Base-by-base conservation (phyloP, 2,797 vertebrate genomes). In the Denticeps clupeoides region DNA sequence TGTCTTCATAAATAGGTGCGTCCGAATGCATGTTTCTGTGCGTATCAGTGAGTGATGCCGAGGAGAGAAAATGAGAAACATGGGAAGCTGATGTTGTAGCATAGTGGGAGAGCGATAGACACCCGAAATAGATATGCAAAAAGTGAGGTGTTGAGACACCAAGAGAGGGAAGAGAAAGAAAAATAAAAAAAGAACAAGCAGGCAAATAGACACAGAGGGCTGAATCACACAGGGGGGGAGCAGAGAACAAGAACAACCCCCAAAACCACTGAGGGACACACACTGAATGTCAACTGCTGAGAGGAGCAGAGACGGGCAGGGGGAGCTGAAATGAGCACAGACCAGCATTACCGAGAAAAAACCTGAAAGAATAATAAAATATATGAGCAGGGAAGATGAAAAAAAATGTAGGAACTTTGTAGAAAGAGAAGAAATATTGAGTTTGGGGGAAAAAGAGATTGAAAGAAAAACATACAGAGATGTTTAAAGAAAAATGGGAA, bases 61-160 rank as follows among this genome's bases (percentile, higher is more conserved):
- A 59, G 57, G 70, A 69, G 42, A 47, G 67, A 78, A 79, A 82
- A 81, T 82, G 80, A 83, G 80, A 78, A 80, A 69, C 79, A 75
- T 72, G 77, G 68, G 74, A 77, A 77, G 75, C 75, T 62, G 71
- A 71, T 59, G 72, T 67, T 69, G 33, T 11, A 65, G 72, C 73
- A 64, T 46, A 41, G 47, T 49, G 48, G 54, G 45, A 57, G 53
- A 41, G 38, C 61, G 41, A 63, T 31, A 57, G 59, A 56, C 58
- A 50, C 60, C 67, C 47, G 66, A 75, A 74, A 76, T 73, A 71
- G 70, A 77, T 64, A 68, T 62, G 66, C 64, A 66, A 70, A 69
- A 60, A 55, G 71, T 66, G 72, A 79, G 75, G 74, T 77, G 79
- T 82, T 81, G 81, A 84, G 78, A 82, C 79, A 82, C 72, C 82